Evolutionary conservation across 2,113 vertebrate species (phyloP).

Genomic region (Pteropus alecto): DNA sequence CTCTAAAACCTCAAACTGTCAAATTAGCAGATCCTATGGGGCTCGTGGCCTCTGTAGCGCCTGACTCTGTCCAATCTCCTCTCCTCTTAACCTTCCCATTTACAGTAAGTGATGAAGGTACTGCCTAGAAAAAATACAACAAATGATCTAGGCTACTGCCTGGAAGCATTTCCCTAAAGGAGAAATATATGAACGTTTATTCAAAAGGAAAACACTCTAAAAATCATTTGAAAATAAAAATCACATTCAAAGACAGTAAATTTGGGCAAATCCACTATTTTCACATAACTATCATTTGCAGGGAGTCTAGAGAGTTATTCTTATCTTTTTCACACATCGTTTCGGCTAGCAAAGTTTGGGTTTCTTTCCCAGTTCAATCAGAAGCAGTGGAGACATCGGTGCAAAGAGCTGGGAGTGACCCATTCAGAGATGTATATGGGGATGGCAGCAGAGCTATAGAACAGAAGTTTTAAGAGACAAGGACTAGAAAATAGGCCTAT

Average conservation of each 20-base stretch:
- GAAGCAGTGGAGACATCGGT: background rate
- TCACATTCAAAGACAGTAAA: conserved; percentile 3
- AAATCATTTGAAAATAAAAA: conserved; percentile 26
- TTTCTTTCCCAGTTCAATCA: background rate
- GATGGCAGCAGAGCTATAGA: background rate
- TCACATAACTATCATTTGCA: background rate
- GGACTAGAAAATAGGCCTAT: background rate
- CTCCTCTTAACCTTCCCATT: background rate
- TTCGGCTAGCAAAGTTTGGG: background rate
- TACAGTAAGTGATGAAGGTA: background rate
- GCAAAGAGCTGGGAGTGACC: background rate
- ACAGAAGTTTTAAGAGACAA: background rate
- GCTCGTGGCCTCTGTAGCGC: background rate
- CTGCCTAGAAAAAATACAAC: conserved; percentile 15
- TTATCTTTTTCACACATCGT: background rate
- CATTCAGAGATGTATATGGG: background rate
- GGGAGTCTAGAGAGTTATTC: background rate
- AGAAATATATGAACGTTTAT: background rate
- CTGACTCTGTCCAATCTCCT: background rate
- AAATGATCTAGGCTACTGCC: background rate
- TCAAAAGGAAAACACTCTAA: conserved; percentile 26
- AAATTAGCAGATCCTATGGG: background rate
- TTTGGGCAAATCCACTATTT: background rate
- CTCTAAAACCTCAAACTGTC: background rate
- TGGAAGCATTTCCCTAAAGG: conserved; percentile 36